A percentile compares a stretch with the other conserved stretches of the same genome.
Evolutionary conservation across 2,888 invertebrate genomes (phyloP).

Genomic region (Eilema depressum): DNA sequence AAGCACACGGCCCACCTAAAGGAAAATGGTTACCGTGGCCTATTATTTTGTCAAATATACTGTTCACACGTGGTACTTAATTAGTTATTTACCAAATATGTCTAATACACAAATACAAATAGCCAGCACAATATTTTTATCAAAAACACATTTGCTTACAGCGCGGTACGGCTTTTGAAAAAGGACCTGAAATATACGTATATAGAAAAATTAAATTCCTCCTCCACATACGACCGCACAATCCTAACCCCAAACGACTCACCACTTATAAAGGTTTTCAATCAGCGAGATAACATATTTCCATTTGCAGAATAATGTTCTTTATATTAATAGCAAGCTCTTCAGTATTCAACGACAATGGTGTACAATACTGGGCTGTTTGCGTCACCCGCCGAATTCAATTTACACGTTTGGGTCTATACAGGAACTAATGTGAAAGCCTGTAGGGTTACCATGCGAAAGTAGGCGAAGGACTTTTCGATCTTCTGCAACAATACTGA

Average conservation of each 20-base stretch:
- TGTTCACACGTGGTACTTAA: no score
- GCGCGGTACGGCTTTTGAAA: background rate
- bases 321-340: conserved; percentile 21
- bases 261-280: conserved; percentile 16
- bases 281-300: conserved; percentile 13
- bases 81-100: no score
- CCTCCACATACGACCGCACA: background rate
- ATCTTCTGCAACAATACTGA: background rate
- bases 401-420: conserved; percentile 42
- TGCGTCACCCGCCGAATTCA: conserved; percentile 50
- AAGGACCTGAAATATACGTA: background rate
- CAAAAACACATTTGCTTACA: no score
- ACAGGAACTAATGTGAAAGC: conserved; percentile 27
- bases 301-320: conserved; percentile 17
- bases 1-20: no score
- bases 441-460: conserved; percentile 12
- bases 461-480: background rate
- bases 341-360: conserved; percentile 29
- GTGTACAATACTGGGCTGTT: conserved; percentile 29
- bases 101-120: no score
- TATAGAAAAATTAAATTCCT: background rate
- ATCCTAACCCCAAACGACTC: background rate
- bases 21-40: no score
- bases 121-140: no score
- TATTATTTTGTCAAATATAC: no score